A percentile compares a stretch with the other conserved stretches of the same genome.
Conservation (phyloP, 2,888 invertebrate species). For the Trichopoda pennipes region DNA sequence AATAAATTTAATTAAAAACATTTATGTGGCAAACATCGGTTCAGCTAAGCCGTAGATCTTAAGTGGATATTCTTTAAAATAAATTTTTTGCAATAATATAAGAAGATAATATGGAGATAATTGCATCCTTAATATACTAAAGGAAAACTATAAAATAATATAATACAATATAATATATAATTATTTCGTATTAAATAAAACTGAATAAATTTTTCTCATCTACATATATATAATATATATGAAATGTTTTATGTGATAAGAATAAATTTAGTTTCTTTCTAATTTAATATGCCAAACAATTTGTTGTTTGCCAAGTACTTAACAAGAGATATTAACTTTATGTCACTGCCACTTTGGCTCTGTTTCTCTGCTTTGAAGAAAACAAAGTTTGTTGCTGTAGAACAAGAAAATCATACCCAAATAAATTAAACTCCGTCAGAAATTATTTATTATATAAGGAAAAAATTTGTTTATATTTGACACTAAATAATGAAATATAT, state of each 20-base stretch:
- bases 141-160: too few species aligned
- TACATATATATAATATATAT: background rate
- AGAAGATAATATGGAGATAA: too few species aligned
- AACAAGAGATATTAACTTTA: slow-evolving; percentile 16
- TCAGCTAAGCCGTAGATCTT: too few species aligned
- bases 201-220: background rate
- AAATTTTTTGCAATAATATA: too few species aligned
- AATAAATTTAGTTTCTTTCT: background rate
- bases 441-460: background rate
- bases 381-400: background rate
- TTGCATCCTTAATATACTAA: too few species aligned
- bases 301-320: slow-evolving; percentile 25
- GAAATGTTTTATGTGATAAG: slow-evolving; percentile 9
- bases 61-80: too few species aligned
- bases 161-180: too few species aligned
- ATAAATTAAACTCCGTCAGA: too few species aligned
- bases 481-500: background rate
- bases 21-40: too few species aligned
- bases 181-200: background rate
- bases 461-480: background rate
- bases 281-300: slow-evolving; percentile 5
- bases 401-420: too few species aligned
- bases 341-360: slow-evolving; percentile 3
- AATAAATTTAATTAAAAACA: too few species aligned
- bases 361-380: background rate